These are phyloP conservation scores for Leptodactylus fuscus DNA, from an alignment of 2,113 vertebrate species.

Conservation along the genomic window DNA sequence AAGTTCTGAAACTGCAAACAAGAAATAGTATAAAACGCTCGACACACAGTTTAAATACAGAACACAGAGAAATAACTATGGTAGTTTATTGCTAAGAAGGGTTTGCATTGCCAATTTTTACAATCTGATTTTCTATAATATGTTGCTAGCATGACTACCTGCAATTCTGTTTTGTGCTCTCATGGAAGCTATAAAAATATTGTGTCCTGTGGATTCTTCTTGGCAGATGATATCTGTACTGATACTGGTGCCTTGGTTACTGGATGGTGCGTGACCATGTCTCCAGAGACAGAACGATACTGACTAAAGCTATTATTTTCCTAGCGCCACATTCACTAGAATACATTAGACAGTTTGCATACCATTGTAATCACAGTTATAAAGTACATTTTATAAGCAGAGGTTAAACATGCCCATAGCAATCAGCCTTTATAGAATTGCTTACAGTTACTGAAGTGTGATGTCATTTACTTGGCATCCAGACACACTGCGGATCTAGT, in stretches of 20 bases:
- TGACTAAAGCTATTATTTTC: not conserved
- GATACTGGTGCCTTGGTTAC: not conserved
- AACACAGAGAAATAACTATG: not conserved
- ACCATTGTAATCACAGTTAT: not conserved
- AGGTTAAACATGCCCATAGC: not conserved
- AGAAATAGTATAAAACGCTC: not conserved
- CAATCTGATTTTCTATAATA: not conserved
- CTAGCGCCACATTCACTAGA: not conserved
- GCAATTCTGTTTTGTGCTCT: not conserved
- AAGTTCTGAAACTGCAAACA: not conserved
- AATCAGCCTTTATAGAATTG: not conserved
- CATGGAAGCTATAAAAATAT: not conserved
- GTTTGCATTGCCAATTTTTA: not conserved
- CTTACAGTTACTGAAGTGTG: not conserved
- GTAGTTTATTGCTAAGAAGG: not conserved
- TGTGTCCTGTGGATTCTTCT: no score
- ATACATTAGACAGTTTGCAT: not conserved
- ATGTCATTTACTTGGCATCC: not conserved
- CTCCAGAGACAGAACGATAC: not conserved
- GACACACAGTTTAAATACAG: not conserved
- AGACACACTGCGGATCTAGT: not conserved
- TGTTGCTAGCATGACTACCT: not conserved
- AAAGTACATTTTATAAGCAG: not conserved
- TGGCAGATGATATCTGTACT: no score
- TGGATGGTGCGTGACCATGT: not conserved